Conservation (phyloP, 2,797 vertebrate species). For the Anas acuta region DNA sequence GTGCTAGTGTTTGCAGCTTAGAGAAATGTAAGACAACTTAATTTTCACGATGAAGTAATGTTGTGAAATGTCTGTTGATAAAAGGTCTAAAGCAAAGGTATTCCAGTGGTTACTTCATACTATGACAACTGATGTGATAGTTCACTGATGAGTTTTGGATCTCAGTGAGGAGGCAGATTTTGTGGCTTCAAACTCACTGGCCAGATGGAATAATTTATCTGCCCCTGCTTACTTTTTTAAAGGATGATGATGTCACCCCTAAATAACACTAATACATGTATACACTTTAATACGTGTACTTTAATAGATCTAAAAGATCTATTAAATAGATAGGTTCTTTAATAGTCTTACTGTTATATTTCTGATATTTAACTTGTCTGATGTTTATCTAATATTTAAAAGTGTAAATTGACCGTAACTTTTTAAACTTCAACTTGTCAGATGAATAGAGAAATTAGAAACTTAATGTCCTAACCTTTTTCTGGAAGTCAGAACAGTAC, state of each 20-base stretch:
- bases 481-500: not conserved
- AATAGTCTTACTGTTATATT: not conserved
- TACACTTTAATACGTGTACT: not conserved
- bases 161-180: not conserved
- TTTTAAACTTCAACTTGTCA: not conserved
- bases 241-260: not conserved
- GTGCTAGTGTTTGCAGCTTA: not conserved
- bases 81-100: not conserved
- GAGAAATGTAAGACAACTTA: not conserved
- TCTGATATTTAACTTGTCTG: not conserved
- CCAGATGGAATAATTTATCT: not conserved
- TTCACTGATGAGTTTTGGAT: not conserved
- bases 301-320: not conserved
- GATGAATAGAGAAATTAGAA: not conserved
- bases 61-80: not conserved
- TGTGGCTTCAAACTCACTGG: not conserved
- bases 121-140: rapidly evolving
- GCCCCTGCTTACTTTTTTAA: not conserved
- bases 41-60: not conserved
- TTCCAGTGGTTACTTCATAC: not conserved
- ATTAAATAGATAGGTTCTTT: not conserved
- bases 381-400: not conserved
- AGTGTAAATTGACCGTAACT: not conserved
- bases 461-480: not conserved
- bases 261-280: not conserved